Base-by-base conservation (phyloP, 2,888 invertebrate genomes). In the Myopa tessellatipennis region DNA sequence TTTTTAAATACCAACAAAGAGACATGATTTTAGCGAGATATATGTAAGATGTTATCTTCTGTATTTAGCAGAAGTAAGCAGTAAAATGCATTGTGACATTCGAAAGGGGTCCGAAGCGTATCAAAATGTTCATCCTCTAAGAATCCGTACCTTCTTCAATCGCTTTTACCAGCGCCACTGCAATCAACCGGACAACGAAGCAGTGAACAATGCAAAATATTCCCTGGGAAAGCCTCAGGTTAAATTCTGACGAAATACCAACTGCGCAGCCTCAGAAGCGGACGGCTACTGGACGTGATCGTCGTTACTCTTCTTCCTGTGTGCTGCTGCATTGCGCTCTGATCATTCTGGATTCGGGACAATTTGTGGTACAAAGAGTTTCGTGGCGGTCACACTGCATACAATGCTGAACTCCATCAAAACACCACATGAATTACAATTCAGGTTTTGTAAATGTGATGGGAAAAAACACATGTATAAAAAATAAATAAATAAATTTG, bases 241-340 rank as follows among this genome's bases (percentile, higher is more conserved):
- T 65, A 63, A 74, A 74, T 50, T 67, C 60, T 65, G 67, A 74
- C 52, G 52, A 74, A 68, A 73, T 73, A 73, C 50, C 61, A 73
- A 73, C 40, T 61, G 38, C 8, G 58, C 73, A 61, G 2, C 45
- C 36, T 63, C 73, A 18, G 45, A 61, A 73, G 45, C 63, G 45
- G 26, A 40, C 55, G 71, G 63, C 63, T 73, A 18, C 63, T 73
- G 73, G 60, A 73, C 73, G 34, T 63, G 63, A 60, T 73, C 63
- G 12, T 73, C 45, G 40, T 45, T 36, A 38, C n/a, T 38, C 36
- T 16, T 4, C 26, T 72, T 70, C 4, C 34, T 52, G n/a, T 16
- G 7, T 34, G 58, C 55, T 71, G 71, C 55, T 71, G 36, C 58
- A 34, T 72, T 72, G 16, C 26, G 60, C 72, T 72, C 58, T 58